Conservation (phyloP, 2,797 vertebrate species). For the Smutsia gigantea region DNA sequence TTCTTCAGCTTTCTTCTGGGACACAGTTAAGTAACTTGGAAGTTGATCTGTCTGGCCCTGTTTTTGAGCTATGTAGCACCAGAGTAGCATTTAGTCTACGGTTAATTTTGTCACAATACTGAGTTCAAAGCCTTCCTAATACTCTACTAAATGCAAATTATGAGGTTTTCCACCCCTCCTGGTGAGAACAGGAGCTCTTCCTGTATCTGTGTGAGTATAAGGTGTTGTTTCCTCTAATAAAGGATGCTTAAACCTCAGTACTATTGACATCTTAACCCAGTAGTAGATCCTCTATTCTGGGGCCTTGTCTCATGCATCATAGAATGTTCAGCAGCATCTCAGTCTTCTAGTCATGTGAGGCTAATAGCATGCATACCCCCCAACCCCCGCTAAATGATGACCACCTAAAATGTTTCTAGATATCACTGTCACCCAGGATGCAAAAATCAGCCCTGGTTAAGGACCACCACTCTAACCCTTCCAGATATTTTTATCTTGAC, state of each 20-base stretch:
- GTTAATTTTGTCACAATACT: background rate
- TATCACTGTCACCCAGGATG: background rate
- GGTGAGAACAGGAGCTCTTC: background rate
- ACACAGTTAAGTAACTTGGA: background rate
- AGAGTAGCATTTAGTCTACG: background rate
- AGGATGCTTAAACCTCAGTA: background rate
- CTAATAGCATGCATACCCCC: background rate
- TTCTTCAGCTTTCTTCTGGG: background rate
- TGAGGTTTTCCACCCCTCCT: background rate
- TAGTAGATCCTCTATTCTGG: background rate
- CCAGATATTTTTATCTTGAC: background rate
- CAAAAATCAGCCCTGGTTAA: background rate
- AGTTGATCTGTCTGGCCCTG: background rate
- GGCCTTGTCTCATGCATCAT: background rate
- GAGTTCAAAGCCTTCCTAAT: background rate
- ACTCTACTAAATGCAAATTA: background rate
- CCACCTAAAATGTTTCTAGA: background rate
- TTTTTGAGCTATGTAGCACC: background rate
- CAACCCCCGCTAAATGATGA: background rate
- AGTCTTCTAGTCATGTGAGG: background rate
- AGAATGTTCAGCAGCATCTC: background rate
- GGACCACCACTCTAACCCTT: background rate
- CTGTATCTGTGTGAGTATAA: background rate
- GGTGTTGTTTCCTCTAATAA: background rate
- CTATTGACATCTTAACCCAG: background rate